Conservation (phyloP, 2,888 invertebrate species). For the Drosophila subquinaria region DNA sequence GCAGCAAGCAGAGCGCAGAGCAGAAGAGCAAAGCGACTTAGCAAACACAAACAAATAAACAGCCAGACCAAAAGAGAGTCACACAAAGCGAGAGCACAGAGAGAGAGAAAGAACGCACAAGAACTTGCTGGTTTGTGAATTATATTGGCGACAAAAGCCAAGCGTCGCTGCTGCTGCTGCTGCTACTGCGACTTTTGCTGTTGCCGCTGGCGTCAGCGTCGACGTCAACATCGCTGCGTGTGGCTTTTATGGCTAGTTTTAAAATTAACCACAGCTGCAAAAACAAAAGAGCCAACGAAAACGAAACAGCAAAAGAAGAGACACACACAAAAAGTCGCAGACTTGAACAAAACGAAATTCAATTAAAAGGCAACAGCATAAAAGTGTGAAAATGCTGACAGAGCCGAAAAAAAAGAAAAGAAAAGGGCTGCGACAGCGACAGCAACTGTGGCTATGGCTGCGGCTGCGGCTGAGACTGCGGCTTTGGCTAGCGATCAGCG, state of each 20-base stretch:
- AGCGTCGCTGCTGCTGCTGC: slow-evolving; percentile 40
- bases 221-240: slow-evolving; percentile 50
- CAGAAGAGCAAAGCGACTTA: slow-evolving; percentile 50
- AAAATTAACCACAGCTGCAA: slow-evolving; percentile 76
- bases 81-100: slow-evolving; percentile 14
- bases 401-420: slow-evolving; percentile 45
- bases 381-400: slow-evolving; percentile 75
- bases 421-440: slow-evolving; percentile 46
- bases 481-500: slow-evolving; percentile 50
- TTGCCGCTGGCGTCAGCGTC: slow-evolving; percentile 5
- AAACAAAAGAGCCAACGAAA: slow-evolving; percentile 35
- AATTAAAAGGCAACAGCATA: slow-evolving; percentile 76
- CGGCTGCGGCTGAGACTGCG: slow-evolving; percentile 19
- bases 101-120: slow-evolving; percentile 32
- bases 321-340: slow-evolving; percentile 55
- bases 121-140: slow-evolving; percentile 52
- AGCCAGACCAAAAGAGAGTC: slow-evolving; percentile 21
- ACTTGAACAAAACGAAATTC: slow-evolving; percentile 68
- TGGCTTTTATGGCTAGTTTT: slow-evolving; percentile 79
- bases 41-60: slow-evolving; percentile 45
- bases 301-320: slow-evolving; percentile 43
- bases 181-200: background rate
- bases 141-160: slow-evolving; percentile 69
- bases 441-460: slow-evolving; percentile 8
- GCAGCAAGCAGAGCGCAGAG: slow-evolving; percentile 53